These are phyloP conservation scores for Zaprionus tsacasi DNA, from an alignment of 1,140 invertebrate species.

Conservation along the genomic window DNA sequence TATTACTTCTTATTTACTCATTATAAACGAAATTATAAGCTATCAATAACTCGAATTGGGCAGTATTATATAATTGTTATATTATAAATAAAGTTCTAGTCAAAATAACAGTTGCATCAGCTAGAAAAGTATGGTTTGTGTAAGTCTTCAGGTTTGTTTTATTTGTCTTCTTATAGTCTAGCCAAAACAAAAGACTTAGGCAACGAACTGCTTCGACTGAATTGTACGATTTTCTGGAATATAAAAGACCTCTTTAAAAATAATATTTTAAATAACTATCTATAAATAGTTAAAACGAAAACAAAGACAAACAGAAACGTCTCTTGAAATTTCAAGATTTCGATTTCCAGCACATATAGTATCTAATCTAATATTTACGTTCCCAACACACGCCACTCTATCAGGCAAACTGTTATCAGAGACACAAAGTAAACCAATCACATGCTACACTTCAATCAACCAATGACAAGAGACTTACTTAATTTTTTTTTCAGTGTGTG, in stretches of 20 bases:
- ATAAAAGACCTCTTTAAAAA: not conserved
- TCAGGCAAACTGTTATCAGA: not conserved
- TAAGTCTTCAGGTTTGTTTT: not conserved
- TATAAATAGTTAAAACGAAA: not conserved
- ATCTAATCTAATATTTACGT: not conserved
- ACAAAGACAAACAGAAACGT: not conserved
- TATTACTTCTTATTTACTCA: too few relatives aligned
- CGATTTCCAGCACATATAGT: too few relatives aligned
- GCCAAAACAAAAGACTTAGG: slow-evolving; percentile 34
- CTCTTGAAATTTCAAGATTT: not conserved
- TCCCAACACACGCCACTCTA: not conserved
- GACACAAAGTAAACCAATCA: not conserved
- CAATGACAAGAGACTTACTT: not conserved
- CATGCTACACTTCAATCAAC: not conserved
- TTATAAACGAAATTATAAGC: too few relatives aligned
- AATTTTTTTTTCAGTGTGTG: not conserved
- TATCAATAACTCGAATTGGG: too few relatives aligned
- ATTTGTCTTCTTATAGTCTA: not conserved
- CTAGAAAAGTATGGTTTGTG: not conserved
- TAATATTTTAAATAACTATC: not conserved
- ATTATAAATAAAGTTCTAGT: not conserved
- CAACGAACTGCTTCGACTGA: slow-evolving; percentile 15
- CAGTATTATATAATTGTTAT: not conserved
- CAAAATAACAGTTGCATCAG: too few relatives aligned
- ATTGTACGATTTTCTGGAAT: not conserved